Base-by-base conservation (phyloP, 1,140 invertebrate species). In the Brachionus paranguensis region DNA sequence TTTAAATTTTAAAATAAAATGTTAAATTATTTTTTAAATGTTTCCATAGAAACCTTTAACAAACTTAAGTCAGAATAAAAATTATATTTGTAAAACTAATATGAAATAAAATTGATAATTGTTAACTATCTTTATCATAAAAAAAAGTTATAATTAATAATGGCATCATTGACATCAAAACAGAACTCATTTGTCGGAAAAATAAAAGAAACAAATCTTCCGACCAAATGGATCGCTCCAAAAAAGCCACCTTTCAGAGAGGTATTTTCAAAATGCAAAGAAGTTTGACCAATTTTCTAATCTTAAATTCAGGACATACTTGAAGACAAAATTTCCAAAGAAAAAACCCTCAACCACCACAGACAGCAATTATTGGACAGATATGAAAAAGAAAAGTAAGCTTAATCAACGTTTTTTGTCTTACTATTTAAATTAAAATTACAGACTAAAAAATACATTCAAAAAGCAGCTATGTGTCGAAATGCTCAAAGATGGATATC, bases 321-420 rank as follows among this genome's bases (percentile, higher is more conserved):
- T 1, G 33, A 65, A 68, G 65, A 65, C 14, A 45, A 83, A 83
- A 37, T 43, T 29, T n/a, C 45, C 11, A 83, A 83, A 83, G 79
- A 68, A 47, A 37, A 20, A 14, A 10, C 41, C 29, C 29, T 83
- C 20, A 83, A 45, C 20, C 60, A 83, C 20, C 64, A 68, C 11
- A 83, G 65, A 53, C 79, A 83, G 68, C 24, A 29, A 2, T 47
- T 47, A 29, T 20, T 83, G n/a, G n/a, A 41, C 37, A 37, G 79
- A 83, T 65, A 68, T 20, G 79, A 83, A 43, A 72, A 53, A 33
- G 60, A 83, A 83, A 83, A 83, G 79, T 83, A 65, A 45, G 8
- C 2, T 45, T 37, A 53, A 41, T 17, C 5, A 4, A 8, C 4
- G 11, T 53, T 53, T 55, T 12, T 5, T 8, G 37, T 29, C n/a